Evolutionary conservation across 2,797 vertebrate genomes (phyloP).

Genomic region (Nasua narica): DNA sequence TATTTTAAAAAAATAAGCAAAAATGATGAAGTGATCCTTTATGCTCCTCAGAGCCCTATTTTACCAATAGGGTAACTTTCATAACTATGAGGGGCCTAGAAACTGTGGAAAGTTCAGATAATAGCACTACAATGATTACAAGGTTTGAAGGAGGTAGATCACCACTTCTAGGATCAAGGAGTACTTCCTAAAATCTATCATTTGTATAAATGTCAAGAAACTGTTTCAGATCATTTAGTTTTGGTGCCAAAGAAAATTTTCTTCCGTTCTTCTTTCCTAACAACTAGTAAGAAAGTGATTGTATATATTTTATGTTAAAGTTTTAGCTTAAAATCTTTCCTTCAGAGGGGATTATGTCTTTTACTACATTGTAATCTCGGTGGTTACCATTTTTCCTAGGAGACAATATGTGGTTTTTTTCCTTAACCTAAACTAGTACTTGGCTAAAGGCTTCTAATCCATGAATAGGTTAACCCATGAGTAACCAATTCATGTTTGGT

Average conservation of each 20-base stretch:
- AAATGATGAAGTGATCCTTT: background rate
- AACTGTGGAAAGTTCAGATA: background rate
- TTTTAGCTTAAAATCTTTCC: background rate
- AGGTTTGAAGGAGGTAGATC: background rate
- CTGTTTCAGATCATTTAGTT: background rate
- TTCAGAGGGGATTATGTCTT: background rate
- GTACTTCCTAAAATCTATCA: background rate
- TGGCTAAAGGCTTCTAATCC: background rate
- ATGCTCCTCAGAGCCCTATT: background rate
- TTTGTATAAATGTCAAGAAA: background rate
- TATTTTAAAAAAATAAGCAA: background rate
- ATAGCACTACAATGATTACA: background rate
- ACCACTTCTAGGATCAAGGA: background rate
- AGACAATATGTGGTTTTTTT: background rate
- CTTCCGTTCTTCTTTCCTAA: background rate
- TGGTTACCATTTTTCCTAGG: background rate
- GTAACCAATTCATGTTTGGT: constrained; percentile 20
- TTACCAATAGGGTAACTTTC: background rate
- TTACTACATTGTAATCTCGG: background rate
- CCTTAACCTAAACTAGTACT: background rate
- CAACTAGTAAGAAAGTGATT: background rate
- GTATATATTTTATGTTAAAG: background rate
- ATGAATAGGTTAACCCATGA: background rate
- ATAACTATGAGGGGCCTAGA: background rate
- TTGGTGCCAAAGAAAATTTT: background rate